phyloP scores from a whole-genome alignment of 2,797 vertebrate genomes.

The Pristis pectinata region DNA sequence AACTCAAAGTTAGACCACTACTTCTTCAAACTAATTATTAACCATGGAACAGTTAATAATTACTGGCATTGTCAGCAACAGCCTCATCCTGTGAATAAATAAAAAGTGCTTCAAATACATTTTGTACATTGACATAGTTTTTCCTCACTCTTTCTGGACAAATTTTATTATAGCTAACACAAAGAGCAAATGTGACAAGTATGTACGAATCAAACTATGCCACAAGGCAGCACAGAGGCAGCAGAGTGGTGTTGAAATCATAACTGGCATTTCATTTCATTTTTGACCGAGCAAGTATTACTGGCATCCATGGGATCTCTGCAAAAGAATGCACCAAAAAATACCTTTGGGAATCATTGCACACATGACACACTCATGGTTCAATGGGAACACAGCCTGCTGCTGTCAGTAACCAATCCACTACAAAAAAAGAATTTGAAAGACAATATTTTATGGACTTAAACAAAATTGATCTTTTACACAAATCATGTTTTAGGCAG shows the following conservation, averaged over 20 bases:
- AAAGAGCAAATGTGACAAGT: background rate
- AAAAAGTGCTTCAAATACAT: background rate
- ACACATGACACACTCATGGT: slow-evolving; percentile 8
- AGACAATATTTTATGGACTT: background rate
- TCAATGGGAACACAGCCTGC: slow-evolving; percentile 15
- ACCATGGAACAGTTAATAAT: background rate
- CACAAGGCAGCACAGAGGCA: background rate
- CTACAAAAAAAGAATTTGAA: background rate
- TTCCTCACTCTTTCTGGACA: background rate
- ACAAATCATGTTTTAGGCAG: background rate
- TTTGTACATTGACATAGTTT: background rate
- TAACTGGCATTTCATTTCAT: slow-evolving; percentile 20
- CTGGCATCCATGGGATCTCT: background rate
- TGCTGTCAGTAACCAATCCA: slow-evolving; percentile 20
- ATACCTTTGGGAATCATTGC: slow-evolving; percentile 28
- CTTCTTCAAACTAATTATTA: background rate
- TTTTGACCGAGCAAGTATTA: background rate
- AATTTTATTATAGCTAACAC: background rate
- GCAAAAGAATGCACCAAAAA: slow-evolving; percentile 26
- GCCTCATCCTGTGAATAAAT: background rate
- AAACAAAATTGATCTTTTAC: background rate
- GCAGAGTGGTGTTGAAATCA: background rate
- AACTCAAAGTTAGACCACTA: background rate
- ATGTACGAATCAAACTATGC: background rate
- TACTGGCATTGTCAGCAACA: background rate